A percentile compares a stretch with the other conserved stretches of the same genome.
These are phyloP conservation scores for Pogona vitticeps DNA, from an alignment of 2,113 vertebrate genomes.

Conservation along the genomic window DNA sequence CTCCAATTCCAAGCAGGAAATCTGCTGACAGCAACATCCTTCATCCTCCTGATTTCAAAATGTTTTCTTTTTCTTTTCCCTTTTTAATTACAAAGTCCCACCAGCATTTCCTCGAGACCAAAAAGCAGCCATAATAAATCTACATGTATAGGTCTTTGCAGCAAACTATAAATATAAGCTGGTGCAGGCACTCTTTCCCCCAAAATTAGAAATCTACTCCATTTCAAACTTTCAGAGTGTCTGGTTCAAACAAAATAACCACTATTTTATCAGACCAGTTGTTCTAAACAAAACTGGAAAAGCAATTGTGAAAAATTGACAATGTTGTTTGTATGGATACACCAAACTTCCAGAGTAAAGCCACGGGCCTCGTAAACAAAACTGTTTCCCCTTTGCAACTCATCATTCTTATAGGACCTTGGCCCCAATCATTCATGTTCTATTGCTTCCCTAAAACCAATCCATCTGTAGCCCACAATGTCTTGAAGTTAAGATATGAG, in stretches of 20 bases:
- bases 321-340: background rate
- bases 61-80: background rate
- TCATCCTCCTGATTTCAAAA: background rate
- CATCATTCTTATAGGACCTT: conserved; percentile 6
- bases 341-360: conserved; percentile 15
- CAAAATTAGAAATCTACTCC: no score
- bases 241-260: background rate
- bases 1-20: background rate
- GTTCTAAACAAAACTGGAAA: conserved; percentile 26
- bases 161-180: background rate
- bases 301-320: background rate
- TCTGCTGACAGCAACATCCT: background rate
- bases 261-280: background rate
- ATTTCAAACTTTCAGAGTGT: background rate
- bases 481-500: no score
- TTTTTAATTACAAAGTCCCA: background rate
- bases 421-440: background rate
- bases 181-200: background rate
- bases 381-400: background rate
- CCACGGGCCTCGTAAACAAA: background rate
- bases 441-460: background rate
- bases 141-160: background rate
- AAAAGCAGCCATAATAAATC: background rate
- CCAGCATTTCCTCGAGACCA: background rate
- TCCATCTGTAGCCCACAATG: background rate